These are phyloP conservation scores for Salvelinus alpinus DNA, from an alignment of 2,113 vertebrate genomes.

Conservation along the genomic window DNA sequence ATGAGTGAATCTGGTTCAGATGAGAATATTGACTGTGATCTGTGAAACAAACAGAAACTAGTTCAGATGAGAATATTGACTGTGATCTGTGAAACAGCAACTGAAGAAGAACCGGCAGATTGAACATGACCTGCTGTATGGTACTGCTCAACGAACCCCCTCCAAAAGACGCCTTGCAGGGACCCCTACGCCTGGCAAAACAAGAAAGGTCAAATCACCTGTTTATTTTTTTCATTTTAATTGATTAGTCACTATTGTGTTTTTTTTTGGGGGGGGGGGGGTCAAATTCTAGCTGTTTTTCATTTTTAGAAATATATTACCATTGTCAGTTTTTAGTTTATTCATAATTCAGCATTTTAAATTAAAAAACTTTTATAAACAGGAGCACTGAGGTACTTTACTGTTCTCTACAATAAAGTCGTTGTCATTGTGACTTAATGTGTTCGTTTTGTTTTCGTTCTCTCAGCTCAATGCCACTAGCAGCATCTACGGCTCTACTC, in stretches of 20 bases:
- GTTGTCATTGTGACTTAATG: background rate
- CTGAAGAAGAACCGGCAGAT: conserved; percentile 87
- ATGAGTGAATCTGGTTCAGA: too few relatives aligned
- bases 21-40: too few relatives aligned
- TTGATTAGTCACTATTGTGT: background rate
- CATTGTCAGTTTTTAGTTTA: too few relatives aligned
- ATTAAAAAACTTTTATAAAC: too few relatives aligned
- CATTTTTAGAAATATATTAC: background rate
- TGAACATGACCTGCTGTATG: conserved; percentile 86
- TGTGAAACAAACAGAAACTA: too few relatives aligned
- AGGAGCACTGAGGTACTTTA: too few relatives aligned
- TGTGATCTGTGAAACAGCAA: conserved; percentile 71
- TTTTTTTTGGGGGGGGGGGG: too few relatives aligned
- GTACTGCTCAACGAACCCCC: conserved; percentile 77
- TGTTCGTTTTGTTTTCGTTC: background rate
- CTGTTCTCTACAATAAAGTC: background rate
- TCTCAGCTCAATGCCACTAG: conserved; percentile 79
- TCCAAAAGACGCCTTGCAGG: conserved; percentile 76
- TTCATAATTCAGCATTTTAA: too few relatives aligned
- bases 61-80: too few relatives aligned
- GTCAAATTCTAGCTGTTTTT: background rate
- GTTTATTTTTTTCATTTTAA: background rate
- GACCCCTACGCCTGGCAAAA: conserved; percentile 76
- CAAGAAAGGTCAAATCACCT: conserved; percentile 78
- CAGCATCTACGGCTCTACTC: conserved; percentile 63